These are phyloP conservation scores for Lordiphosa fenestrarum DNA, from an alignment of 2,888 invertebrate genomes.

Conservation along the genomic window DNA sequence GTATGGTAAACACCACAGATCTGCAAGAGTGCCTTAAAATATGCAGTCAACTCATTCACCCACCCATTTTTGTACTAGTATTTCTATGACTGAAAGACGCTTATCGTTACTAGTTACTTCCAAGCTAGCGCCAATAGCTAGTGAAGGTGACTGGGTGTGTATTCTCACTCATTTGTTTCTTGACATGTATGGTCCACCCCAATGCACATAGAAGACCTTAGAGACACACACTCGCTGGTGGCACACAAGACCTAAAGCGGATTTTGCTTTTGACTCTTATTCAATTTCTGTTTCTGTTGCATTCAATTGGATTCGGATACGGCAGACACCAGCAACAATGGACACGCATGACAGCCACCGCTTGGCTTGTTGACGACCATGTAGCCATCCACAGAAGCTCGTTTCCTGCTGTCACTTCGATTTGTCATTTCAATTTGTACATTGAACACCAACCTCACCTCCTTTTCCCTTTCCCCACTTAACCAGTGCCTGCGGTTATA, in stretches of 20 bases:
- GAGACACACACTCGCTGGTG: conserved; percentile 11
- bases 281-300: conserved; percentile 64
- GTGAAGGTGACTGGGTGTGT: no score
- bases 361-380: conserved; percentile 12
- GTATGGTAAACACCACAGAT: no score
- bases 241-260: conserved; percentile 50
- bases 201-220: conserved; percentile 1
- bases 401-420: conserved; percentile 41
- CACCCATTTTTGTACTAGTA: no score
- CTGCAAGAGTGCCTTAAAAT: no score
- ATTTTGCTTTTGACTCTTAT: conserved; percentile 71
- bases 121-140: no score
- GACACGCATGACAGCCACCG: conserved; percentile 24
- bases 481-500: background rate
- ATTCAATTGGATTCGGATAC: conserved; percentile 66
- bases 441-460: conserved; percentile 20
- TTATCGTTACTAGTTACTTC: no score
- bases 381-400: conserved; percentile 2
- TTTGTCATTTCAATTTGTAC: conserved; percentile 60
- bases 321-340: conserved; percentile 2
- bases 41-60: no score
- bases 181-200: no score
- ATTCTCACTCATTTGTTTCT: no score
- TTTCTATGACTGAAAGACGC: no score
- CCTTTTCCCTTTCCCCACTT: no score